Conservation (phyloP, 2,113 vertebrate species). For the Leiothrix lutea region DNA sequence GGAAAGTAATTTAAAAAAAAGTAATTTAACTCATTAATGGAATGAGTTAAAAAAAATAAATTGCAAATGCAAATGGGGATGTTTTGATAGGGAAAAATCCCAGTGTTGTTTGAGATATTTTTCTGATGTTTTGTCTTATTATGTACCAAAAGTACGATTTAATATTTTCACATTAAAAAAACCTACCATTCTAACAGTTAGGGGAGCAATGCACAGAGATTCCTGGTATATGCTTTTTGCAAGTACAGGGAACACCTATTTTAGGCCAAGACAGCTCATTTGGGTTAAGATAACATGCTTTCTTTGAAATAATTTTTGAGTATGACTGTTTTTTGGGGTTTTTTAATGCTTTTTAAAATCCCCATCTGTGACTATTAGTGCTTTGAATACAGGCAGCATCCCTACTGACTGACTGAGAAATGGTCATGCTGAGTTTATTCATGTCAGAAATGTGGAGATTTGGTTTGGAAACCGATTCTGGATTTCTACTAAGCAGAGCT, state of each 20-base stretch:
- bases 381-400: neutral
- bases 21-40: neutral
- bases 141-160: neutral
- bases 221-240: neutral
- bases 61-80: neutral
- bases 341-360: neutral
- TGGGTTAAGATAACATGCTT: neutral
- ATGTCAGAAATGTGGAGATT: neutral
- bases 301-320: neutral
- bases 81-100: neutral
- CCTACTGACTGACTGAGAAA: neutral
- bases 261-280: neutral
- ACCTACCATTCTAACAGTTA: neutral
- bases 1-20: neutral
- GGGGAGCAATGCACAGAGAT: neutral
- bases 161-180: neutral
- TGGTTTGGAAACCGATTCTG: neutral
- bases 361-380: neutral
- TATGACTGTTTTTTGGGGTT: fast-evolving
- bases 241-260: neutral
- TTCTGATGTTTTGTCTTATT: neutral
- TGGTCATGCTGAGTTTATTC: neutral
- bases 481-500: neutral
- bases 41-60: neutral
- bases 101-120: neutral